These are phyloP conservation scores for Periophthalmus magnuspinnatus DNA, from an alignment of 2,797 vertebrate species.

Conservation along the genomic window DNA sequence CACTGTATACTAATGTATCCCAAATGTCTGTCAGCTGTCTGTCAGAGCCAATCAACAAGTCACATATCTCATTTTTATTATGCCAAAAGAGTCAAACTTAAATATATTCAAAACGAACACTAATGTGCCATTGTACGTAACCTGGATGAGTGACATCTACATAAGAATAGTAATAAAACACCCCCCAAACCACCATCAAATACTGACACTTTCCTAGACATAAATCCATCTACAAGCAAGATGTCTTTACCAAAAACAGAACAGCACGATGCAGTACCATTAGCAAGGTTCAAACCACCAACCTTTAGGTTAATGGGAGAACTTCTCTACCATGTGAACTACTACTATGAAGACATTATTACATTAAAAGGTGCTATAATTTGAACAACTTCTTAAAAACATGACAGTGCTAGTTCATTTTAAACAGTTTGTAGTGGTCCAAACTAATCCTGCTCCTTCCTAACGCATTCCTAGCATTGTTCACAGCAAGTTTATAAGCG, in stretches of 20 bases:
- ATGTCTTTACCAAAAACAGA: neutral
- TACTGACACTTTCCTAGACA: neutral
- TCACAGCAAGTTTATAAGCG: too few species aligned
- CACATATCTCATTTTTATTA: neutral
- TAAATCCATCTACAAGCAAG: neutral
- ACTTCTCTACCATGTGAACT: too few species aligned
- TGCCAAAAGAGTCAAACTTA: neutral
- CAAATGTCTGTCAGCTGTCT: slow-evolving; percentile 11
- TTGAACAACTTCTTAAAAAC: too few species aligned
- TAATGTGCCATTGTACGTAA: neutral
- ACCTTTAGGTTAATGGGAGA: neutral
- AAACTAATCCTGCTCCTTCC: too few species aligned
- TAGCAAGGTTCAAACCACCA: neutral
- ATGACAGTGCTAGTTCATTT: too few species aligned
- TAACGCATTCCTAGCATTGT: too few species aligned
- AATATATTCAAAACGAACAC: neutral
- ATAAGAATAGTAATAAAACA: neutral
- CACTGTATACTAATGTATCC: slow-evolving; percentile 2
- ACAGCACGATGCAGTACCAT: neutral
- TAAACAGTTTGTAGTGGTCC: too few species aligned
- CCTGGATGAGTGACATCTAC: neutral
- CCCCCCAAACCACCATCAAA: neutral
- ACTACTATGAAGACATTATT: too few species aligned
- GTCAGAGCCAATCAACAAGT: neutral
- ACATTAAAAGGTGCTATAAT: too few species aligned